These are phyloP conservation scores for Leptogaster cylindrica DNA, from an alignment of 2,888 invertebrate species.

Conservation along the genomic window DNA sequence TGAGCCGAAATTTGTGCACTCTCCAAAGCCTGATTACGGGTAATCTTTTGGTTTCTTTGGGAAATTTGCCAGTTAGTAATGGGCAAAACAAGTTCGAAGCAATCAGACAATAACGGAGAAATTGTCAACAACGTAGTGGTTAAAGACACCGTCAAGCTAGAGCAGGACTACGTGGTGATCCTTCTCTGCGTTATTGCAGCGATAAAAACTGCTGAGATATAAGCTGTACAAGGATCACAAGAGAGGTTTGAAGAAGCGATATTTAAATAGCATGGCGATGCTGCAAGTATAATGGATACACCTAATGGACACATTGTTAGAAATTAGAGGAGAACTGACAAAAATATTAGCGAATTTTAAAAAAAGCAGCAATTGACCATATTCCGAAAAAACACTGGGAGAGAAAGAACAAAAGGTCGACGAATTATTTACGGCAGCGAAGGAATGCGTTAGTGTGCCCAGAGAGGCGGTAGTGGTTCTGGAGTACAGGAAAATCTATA, in stretches of 20 bases:
- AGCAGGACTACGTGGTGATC: too few relatives aligned
- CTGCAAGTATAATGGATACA: background rate
- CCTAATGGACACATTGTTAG: background rate
- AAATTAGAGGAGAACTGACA: background rate
- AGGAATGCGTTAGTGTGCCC: background rate
- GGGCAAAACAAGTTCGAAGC: too few relatives aligned
- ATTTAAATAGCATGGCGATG: background rate
- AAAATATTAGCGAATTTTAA: background rate
- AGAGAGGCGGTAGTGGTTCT: background rate
- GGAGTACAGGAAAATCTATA: background rate
- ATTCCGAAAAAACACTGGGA: background rate
- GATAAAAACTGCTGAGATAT: too few relatives aligned
- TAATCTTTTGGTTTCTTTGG: too few relatives aligned
- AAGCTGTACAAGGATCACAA: background rate
- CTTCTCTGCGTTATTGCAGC: too few relatives aligned
- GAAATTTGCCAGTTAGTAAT: too few relatives aligned
- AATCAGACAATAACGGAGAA: too few relatives aligned
- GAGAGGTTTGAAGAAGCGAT: background rate
- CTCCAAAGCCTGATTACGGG: too few relatives aligned
- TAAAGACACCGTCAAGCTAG: too few relatives aligned
- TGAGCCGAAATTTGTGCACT: too few relatives aligned
- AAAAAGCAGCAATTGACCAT: background rate
- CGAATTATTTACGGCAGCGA: background rate
- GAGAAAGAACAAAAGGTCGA: background rate
- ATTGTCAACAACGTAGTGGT: too few relatives aligned